Conservation (phyloP, 2,797 vertebrate species). For the Hyperoplus immaculatus region DNA sequence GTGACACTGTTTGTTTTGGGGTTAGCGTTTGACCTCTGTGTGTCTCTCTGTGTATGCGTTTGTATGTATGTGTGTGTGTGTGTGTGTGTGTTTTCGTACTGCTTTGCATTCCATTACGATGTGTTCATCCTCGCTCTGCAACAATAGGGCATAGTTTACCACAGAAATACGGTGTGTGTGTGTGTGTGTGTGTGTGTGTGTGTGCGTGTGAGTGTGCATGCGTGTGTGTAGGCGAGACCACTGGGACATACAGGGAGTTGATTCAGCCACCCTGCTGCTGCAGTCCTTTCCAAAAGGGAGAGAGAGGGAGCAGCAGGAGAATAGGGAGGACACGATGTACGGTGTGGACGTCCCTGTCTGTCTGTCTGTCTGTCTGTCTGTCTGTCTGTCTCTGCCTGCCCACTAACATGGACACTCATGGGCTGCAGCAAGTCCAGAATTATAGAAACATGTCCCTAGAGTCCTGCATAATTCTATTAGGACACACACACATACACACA, state of each 20-base stretch:
- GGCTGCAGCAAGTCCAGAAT: constrained; percentile 52
- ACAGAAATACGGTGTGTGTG: constrained; percentile 54
- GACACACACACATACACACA: constrained; percentile 13
- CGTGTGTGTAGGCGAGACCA: constrained; percentile 38
- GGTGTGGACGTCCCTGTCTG: constrained; percentile 35
- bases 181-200: constrained; percentile 28
- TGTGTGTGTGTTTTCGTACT: constrained; percentile 20
- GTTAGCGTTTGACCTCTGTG: constrained; percentile 56
- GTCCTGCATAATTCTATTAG: constrained; percentile 55
- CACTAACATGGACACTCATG: constrained; percentile 45
- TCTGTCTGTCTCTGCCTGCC: constrained; percentile 1
- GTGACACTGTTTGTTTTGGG: constrained; percentile 65
- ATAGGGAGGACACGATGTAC: constrained; percentile 1
- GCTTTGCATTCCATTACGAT: constrained; percentile 76
- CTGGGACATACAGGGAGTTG: constrained; percentile 50
- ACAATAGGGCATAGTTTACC: constrained; percentile 79
- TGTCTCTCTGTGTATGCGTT: constrained; percentile 18
- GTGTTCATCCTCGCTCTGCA: constrained; percentile 65
- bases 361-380: constrained; percentile 24
- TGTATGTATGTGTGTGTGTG: background rate
- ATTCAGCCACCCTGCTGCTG: constrained; percentile 52
- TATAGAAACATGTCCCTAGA: constrained; percentile 60
- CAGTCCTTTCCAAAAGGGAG: background rate
- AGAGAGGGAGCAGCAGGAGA: too few species aligned
- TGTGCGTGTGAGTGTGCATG: constrained; percentile 25